phyloP scores from a whole-genome alignment of 1,140 invertebrate genomes.

The Neoseiulus cucumeris region DNA sequence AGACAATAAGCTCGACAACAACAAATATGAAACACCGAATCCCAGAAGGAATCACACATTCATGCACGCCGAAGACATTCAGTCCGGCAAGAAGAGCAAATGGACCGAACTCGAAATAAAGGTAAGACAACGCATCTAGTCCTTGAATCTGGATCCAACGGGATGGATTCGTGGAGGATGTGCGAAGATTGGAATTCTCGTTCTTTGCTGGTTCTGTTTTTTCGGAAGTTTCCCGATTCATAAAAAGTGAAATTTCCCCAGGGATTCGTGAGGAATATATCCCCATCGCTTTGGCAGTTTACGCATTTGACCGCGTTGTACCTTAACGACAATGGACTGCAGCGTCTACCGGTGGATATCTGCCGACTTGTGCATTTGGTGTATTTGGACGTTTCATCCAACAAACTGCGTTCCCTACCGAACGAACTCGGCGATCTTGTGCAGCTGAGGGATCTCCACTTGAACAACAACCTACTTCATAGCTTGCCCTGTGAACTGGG shows the following conservation, averaged over 20 bases:
- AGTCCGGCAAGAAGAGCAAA: conserved; percentile 68
- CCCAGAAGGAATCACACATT: conserved; percentile 59
- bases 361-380: conserved; percentile 56
- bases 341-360: conserved; percentile 69
- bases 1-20: conserved; percentile 17
- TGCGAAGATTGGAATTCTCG: too few species aligned
- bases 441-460: conserved; percentile 70
- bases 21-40: conserved; percentile 23
- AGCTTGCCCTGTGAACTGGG: conserved; percentile 89
- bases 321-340: conserved; percentile 79
- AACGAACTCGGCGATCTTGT: conserved; percentile 86
- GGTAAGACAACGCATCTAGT: too few species aligned
- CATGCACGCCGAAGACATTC: conserved; percentile 73
- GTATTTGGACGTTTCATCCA: conserved; percentile 73
- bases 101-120: conserved; percentile 58
- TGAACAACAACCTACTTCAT: conserved; percentile 81
- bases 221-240: too few species aligned
- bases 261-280: conserved; percentile 80
- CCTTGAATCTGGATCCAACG: too few species aligned
- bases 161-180: too few species aligned
- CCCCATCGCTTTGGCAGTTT: conserved; percentile 68
- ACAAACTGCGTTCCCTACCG: conserved; percentile 78
- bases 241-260: too few species aligned
- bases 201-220: too few species aligned
- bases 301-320: conserved; percentile 76